Percentiles rank a stretch among this genome's conserved stretches.
These are phyloP conservation scores for Rhipidura dahli DNA, from an alignment of 2,113 vertebrate species.

Conservation along the genomic window DNA sequence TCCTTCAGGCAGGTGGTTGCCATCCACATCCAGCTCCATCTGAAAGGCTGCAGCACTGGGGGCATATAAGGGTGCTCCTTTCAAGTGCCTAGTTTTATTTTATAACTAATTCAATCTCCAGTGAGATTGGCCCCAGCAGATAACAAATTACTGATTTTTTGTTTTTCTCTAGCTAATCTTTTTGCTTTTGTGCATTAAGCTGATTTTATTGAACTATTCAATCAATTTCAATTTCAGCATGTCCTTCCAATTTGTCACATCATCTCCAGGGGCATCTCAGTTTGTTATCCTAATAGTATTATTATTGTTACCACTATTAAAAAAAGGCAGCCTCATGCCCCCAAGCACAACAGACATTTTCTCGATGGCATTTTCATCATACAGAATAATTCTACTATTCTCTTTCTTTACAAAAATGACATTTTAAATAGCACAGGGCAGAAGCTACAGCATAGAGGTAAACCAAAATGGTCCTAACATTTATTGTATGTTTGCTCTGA, in stretches of 20 bases:
- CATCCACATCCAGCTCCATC: not conserved
- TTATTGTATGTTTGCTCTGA: not conserved
- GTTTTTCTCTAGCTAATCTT: constrained; percentile 40
- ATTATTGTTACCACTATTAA: constrained; percentile 17
- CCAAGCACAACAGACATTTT: not conserved
- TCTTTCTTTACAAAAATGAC: not conserved
- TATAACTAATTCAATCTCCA: constrained; percentile 35
- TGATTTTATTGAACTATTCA: constrained; percentile 68
- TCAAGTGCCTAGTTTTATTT: not conserved
- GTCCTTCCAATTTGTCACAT: constrained; percentile 62
- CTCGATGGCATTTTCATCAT: constrained; percentile 14
- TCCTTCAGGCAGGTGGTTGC: not conserved
- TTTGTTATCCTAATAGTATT: constrained; percentile 43
- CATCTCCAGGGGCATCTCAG: constrained; percentile 46
- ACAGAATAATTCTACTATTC: not conserved
- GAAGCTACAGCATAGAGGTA: not conserved
- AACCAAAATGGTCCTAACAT: not conserved
- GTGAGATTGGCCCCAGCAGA: constrained; percentile 33
- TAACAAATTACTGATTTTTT: constrained; percentile 19
- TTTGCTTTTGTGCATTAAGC: constrained; percentile 52
- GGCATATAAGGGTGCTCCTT: not conserved
- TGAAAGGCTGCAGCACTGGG: not conserved
- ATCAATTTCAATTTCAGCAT: constrained; percentile 65
- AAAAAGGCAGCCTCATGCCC: not conserved
- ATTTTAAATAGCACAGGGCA: constrained; percentile 11